Evolutionary conservation across 30 jellyfish, hydroid and myxozoan genomes (phyloP), one percentile per base, ranked within the genome.

Genomic region (Chrysaora quinquecirrha): DNA sequence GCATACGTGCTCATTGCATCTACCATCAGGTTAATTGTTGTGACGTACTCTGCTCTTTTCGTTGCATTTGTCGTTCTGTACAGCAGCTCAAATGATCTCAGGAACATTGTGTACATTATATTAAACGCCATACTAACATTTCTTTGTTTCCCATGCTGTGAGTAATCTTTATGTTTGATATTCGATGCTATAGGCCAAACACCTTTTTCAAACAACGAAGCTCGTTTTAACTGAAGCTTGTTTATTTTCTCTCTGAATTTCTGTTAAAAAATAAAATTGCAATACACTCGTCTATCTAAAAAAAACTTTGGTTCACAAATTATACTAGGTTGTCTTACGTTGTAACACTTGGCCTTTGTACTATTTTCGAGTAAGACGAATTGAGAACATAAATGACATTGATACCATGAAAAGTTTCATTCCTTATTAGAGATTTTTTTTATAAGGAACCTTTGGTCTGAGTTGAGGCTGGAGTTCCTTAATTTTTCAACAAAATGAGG

Each of bases 181-280:
- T 80, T 80, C 18, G 84, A 22, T 1, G 38, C 68, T 0, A 80
- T 80, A 11, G 76, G 76, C 90, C 90, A 80, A 10, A 80, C 74
- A 3, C 84, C 81, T 7, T 80, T 10, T 43, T 49, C 58, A 16
- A 70, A 70, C 30, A 70, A 3, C 6, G 6, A 2, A 25, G 19
- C 25, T 52, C 29, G 4, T 52, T 20, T 16, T 7, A 2, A 2
- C 2, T 4, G 6, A 4, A 25, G 68, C 68, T 20, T 9, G 9
- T 52, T 12, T 7, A 52, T 9, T 52, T 9, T 20, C 25, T 52
- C 29, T 20, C 68, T 52, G 68, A 52, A 52, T 52, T 52, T 20
- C 68, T 52, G 68, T 4, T 4, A 52, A n/a, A n/a, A n/a, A n/a
- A n/a, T n/a, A n/a, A n/a, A n/a, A n/a, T n/a, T n/a, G n/a, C n/a